phyloP scores from a whole-genome alignment of 2,888 invertebrate species.

The Dicyrtomina minuta region DNA sequence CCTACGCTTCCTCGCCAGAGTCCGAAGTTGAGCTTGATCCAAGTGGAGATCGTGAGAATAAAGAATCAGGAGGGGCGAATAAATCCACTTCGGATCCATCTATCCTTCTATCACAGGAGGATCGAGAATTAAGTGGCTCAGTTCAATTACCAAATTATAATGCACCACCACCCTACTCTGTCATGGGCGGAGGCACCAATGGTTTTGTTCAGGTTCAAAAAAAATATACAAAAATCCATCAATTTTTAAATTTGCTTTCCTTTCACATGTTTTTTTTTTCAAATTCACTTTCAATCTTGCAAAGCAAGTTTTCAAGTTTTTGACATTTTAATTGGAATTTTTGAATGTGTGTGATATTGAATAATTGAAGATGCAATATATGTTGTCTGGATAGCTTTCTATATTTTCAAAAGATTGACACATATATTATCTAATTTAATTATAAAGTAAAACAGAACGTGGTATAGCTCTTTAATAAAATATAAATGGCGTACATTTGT shows the following conservation, averaged over 20 bases:
- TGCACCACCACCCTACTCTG: slow-evolving; percentile 81
- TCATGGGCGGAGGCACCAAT: slow-evolving; percentile 57
- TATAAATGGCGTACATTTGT: no score
- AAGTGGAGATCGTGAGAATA: slow-evolving; percentile 61
- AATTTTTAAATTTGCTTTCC: background rate
- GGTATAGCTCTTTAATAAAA: no score
- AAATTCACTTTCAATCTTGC: background rate
- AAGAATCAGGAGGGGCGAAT: slow-evolving; percentile 65
- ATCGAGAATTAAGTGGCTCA: slow-evolving; percentile 16
- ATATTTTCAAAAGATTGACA: no score
- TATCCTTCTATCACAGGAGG: slow-evolving; percentile 11
- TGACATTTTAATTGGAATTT: no score
- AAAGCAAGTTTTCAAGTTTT: no score
- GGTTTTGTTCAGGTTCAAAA: slow-evolving; percentile 28
- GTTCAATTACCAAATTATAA: slow-evolving; percentile 54
- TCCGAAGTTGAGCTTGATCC: slow-evolving; percentile 74
- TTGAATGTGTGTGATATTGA: no score
- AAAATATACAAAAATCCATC: no score
- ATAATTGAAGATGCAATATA: no score
- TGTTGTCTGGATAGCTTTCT: no score
- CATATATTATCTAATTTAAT: no score
- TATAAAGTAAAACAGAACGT: no score
- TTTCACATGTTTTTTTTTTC: background rate
- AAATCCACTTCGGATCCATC: slow-evolving; percentile 80
- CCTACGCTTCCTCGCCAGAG: slow-evolving; percentile 88